Base-by-base conservation (phyloP, 2,113 vertebrate species). In the Thryonomys swinderianus region DNA sequence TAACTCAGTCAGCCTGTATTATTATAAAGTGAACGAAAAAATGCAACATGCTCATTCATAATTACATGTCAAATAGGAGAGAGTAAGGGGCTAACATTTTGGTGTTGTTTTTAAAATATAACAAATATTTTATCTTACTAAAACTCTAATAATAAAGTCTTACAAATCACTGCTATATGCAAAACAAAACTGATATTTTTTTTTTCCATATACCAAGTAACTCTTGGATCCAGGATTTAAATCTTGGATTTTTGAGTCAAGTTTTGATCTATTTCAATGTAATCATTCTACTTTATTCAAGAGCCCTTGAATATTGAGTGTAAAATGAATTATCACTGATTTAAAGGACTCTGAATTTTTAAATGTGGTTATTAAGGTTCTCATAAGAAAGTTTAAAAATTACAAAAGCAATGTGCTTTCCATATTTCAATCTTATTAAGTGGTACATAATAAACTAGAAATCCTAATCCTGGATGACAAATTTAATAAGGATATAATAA, bases 51-150 rank as follows among this genome's bases (percentile, higher is more conserved):
- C 7, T 80, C 34, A 1, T 16, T 85, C 4, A 25, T 55, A n/a
- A 83, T 40, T 1, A 90, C 23, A 0, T 79, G 9, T 20, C 14
- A n/a, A 48, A 81, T 30, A 25, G 1, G 3, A 7, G 3, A 10
- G 0, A 14, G 3, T 17, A 51, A 1, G 5, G 4, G 14, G 0
- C 5, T 17, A 64, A 1, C 2, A 23, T 3, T 81, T 20, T 51
- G 23, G 23, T 66, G 62, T 93, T 45, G 9, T 64, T 74, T 69
- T 84, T 48, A 57, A 62, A 90, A 81, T 45, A 16, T 69, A 21
- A 51, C n/a, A 67, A 57, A 79, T 34, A 73, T 4, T 73, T 85
- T 18, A 91, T 53, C 61, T 93, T 69, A 82, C 1, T 73, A 37
- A 34, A 32, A 25, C 8, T 13, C 14, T 67, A 61, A 59, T 10